A percentile compares a stretch with the other conserved stretches of the same genome.
phyloP scores from a whole-genome alignment of 2,888 invertebrate species.

The Iphiclides podalirius region DNA sequence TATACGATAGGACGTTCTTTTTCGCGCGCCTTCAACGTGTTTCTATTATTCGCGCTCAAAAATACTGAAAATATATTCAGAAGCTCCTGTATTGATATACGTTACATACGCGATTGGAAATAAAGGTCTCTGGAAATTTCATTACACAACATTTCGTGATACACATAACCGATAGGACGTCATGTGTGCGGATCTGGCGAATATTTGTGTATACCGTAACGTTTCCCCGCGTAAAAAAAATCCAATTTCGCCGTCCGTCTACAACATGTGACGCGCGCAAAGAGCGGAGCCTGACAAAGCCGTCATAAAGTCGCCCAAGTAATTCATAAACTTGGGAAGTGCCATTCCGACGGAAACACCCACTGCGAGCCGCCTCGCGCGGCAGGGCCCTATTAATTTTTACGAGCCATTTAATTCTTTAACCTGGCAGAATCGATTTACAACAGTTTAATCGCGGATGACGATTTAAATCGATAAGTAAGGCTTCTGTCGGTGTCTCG shows the following conservation, averaged over 20 bases:
- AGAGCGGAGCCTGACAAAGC: constrained; percentile 62
- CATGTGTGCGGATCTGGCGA: constrained; percentile 31
- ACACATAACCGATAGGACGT: constrained; percentile 26
- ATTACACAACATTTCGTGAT: constrained; percentile 10
- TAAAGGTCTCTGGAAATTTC: constrained; percentile 4
- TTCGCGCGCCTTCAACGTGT: constrained; percentile 53
- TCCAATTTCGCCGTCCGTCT: constrained; percentile 73
- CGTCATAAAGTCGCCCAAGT: constrained; percentile 68
- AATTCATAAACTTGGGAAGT: constrained; percentile 69
- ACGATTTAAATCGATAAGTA: constrained; percentile 62
- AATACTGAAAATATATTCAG: constrained; percentile 25
- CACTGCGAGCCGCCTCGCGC: constrained; percentile 45
- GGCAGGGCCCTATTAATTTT: constrained; percentile 74
- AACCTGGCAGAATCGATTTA: constrained; percentile 75
- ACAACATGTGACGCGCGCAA: constrained; percentile 70
- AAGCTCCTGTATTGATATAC: constrained; percentile 9
- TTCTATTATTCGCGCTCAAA: constrained; percentile 31
- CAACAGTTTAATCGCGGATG: constrained; percentile 63
- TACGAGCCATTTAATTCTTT: constrained; percentile 76
- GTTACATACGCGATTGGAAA: constrained; percentile 9
- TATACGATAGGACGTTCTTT: constrained; percentile 42
- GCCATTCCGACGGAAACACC: constrained; percentile 43
- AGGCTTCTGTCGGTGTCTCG: constrained; percentile 59
- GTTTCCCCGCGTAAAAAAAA: constrained; percentile 60
- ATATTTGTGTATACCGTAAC: constrained; percentile 41